phyloP scores from a whole-genome alignment of 2,797 vertebrate genomes.

The Sebastes vulpes region DNA sequence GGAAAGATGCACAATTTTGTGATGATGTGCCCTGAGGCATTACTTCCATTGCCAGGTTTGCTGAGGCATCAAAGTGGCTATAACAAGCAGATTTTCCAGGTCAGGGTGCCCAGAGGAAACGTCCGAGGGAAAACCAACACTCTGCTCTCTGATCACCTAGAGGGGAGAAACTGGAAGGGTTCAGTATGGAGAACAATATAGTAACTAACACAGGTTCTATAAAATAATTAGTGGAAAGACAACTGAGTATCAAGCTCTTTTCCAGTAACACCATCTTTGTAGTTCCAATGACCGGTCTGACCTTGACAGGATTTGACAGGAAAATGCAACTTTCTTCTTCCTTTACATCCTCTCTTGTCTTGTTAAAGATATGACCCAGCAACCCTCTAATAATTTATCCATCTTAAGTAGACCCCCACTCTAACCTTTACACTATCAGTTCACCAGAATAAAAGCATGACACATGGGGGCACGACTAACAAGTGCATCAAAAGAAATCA shows the following conservation, averaged over 20 bases:
- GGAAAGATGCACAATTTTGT: slow-evolving; percentile 51
- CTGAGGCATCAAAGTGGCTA: slow-evolving; percentile 58
- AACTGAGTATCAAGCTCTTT: neutral
- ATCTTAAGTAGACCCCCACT: neutral
- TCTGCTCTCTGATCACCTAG: slow-evolving; percentile 10
- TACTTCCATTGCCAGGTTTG: slow-evolving; percentile 29
- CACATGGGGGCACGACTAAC: neutral
- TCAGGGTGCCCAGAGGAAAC: slow-evolving; percentile 42
- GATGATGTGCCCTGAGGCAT: slow-evolving; percentile 45
- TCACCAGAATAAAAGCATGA: neutral
- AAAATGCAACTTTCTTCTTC: neutral
- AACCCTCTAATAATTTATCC: neutral
- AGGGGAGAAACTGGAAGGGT: neutral
- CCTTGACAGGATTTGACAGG: neutral
- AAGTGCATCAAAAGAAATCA: neutral
- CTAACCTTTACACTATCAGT: neutral
- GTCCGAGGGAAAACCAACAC: neutral
- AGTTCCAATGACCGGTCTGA: neutral
- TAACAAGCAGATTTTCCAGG: slow-evolving; percentile 56
- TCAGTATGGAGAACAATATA: neutral
- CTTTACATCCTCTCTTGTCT: neutral
- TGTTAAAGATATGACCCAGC: neutral
- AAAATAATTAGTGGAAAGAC: neutral
- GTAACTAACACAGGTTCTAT: neutral
- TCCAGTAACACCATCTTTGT: neutral